Percentiles rank a stretch among this genome's conserved stretches.
Evolutionary conservation across 2,888 invertebrate genomes (phyloP).

Genomic region (Polylopha cassiicola): DNA sequence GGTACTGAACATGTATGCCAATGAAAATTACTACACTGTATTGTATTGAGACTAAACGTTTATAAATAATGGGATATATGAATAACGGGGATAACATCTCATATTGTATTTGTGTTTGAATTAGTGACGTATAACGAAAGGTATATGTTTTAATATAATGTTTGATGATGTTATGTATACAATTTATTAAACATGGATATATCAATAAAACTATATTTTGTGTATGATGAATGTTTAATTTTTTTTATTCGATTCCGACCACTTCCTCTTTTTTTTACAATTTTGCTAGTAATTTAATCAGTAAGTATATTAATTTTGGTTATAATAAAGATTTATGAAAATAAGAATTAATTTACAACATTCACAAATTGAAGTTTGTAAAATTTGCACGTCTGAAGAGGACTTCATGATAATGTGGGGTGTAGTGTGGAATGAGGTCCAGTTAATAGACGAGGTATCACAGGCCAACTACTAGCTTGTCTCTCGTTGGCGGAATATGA

Average conservation of each 20-base stretch:
- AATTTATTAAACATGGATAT: constrained; percentile 78
- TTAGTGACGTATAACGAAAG: constrained; percentile 76
- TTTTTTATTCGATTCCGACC: constrained; percentile 42
- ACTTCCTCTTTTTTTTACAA: constrained; percentile 16
- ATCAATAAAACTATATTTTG: constrained; percentile 79
- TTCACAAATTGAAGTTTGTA: too few species aligned
- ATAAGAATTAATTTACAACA: too few species aligned
- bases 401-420: too few species aligned
- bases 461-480: too few species aligned
- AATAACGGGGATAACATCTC: constrained; percentile 74
- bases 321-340: too few species aligned
- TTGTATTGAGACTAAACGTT: constrained; percentile 62
- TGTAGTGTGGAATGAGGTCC: too few species aligned
- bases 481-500: too few species aligned
- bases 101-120: constrained; percentile 76
- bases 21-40: constrained; percentile 54
- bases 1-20: constrained; percentile 54
- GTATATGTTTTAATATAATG: constrained; percentile 78
- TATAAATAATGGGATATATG: constrained; percentile 59
- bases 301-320: too few species aligned
- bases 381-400: too few species aligned
- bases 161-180: constrained; percentile 78
- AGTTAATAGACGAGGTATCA: too few species aligned
- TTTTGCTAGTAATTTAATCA: too few species aligned
- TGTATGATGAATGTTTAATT: constrained; percentile 71